Conservation (phyloP, 2,888 invertebrate genomes). For the Agonopterix subpropinquella region DNA sequence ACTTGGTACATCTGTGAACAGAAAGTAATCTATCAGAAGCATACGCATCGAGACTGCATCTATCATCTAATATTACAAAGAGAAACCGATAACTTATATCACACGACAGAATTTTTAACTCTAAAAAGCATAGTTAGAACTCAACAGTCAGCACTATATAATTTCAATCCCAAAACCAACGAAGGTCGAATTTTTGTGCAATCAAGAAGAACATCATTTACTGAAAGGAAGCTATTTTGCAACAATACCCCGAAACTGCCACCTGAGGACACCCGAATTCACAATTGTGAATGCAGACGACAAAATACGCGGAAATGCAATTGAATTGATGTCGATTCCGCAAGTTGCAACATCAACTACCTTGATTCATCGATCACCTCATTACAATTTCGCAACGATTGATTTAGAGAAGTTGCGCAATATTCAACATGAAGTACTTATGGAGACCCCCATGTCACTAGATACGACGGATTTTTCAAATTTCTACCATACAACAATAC, state of each 20-base stretch:
- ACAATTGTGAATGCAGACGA: constrained; percentile 3
- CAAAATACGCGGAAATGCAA: constrained; percentile 1
- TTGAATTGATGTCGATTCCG: not conserved
- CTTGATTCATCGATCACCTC: not conserved
- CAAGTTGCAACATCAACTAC: not conserved
- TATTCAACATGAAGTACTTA: not conserved
- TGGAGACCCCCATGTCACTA: not conserved
- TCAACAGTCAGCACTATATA: not conserved
- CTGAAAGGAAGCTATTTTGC: constrained; percentile 5
- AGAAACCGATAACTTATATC: not conserved
- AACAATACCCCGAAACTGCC: constrained; percentile 2
- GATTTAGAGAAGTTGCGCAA: not conserved
- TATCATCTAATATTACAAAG: constrained; percentile 5
- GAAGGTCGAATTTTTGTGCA: not conserved
- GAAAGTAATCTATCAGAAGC: constrained; percentile 3
- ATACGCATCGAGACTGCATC: constrained; percentile 4
- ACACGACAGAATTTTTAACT: not conserved
- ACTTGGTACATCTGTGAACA: constrained; percentile 11
- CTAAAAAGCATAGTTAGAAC: not conserved
- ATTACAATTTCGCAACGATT: not conserved
- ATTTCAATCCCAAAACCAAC: not conserved
- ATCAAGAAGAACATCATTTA: not conserved
- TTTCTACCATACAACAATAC: not conserved
- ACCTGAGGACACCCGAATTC: constrained; percentile 2
- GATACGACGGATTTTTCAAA: not conserved